Evolutionary conservation across 2,888 invertebrate genomes (phyloP).

Genomic region (Drosophila emarginata): DNA sequence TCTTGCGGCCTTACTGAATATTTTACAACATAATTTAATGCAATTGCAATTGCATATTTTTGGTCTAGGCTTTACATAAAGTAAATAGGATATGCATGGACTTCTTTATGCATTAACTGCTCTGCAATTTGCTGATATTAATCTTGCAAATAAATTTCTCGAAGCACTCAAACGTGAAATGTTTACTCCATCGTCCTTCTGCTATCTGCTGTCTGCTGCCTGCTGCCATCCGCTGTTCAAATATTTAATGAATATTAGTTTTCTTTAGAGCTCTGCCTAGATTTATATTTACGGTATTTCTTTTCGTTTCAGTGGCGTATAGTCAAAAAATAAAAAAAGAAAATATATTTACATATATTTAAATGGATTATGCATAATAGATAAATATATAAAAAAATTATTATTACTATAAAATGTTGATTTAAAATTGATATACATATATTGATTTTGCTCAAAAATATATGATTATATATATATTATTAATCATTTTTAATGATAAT

Average conservation of each 20-base stretch:
- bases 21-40: conserved; percentile 70
- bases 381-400: background rate
- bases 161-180: conserved; percentile 61
- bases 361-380: background rate
- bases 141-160: conserved; percentile 62
- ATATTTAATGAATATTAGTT: conserved; percentile 72
- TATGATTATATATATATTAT: no score
- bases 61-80: conserved; percentile 39
- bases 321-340: no score
- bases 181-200: conserved; percentile 11
- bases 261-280: conserved; percentile 34
- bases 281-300: conserved; percentile 13
- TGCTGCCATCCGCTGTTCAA: conserved; percentile 38
- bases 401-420: conserved; percentile 15
- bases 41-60: conserved; percentile 61
- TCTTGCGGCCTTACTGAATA: conserved; percentile 42
- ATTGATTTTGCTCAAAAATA: no score
- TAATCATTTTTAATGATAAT: no score
- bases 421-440: no score
- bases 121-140: conserved; percentile 64
- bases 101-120: conserved; percentile 36
- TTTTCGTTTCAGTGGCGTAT: background rate
- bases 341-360: background rate
- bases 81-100: conserved; percentile 30
- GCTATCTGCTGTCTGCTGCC: background rate